Base-by-base conservation (phyloP, 2,797 vertebrate species). In the Dendrocincla tyrannina region DNA sequence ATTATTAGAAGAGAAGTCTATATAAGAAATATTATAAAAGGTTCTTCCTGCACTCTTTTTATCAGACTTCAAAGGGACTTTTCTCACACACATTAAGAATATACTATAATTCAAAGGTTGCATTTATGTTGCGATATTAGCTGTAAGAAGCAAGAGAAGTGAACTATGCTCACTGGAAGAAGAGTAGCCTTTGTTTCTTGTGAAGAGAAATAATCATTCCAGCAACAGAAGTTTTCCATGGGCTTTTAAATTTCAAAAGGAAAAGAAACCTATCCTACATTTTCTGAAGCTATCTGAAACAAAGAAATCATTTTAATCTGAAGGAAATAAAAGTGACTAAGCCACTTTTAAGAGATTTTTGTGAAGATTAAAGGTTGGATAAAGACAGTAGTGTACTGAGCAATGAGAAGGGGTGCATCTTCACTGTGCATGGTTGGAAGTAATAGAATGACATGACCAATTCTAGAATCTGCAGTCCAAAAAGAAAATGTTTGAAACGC, bases 21-120 rank as follows among this genome's bases (percentile, higher is more conserved):
- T 76, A 35, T 27, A 49, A 89, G 77, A 94, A 90, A 74, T 66
- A 82, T 66, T 46, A 39, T 63, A 60, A 91, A 75, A 85, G 1
- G 7, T 76, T 85, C 37, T 91, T n/a, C 25, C 25, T 82, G 35
- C 42, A 47, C 39, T 79, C 67, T 90, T 95, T 91, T 91, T 24
- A 91, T 91, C 85, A 73, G 20, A 88, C 86, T 93, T 96, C 92
- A 96, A 95, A 95, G 55, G 5, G 9, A 85, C 13, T 69, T 52
- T 62, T 87, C 59, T 89, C 47, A 88, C 73, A 49, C 7, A 7
- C 14, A 67, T 93, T 92, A 91, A 67, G 68, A 92, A 83, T 80
- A 77, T 46, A 46, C 27, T 46, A 2, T 64, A 68, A 91, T 86
- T 80, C 60, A 94, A 92, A 81, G 55, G 32, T 47, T 75, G 47